Percentiles rank a stretch among this genome's conserved stretches.
Conservation (phyloP, 2,113 vertebrate species). For the Megaleporinus macrocephalus region DNA sequence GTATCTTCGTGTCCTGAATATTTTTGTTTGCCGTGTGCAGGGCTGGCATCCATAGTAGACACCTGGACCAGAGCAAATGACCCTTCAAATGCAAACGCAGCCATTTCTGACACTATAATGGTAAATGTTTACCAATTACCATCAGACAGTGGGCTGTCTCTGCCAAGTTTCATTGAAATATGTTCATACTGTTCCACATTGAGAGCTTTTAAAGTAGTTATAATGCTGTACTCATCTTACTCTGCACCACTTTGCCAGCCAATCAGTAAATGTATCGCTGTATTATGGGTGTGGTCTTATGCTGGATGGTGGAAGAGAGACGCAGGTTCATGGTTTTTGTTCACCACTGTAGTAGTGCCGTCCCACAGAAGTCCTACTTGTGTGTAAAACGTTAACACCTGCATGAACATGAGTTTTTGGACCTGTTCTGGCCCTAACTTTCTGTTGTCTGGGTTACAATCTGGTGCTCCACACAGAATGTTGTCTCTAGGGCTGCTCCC, state of each 20-base stretch:
- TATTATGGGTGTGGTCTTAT: neutral
- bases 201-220: neutral
- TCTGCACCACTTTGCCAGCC: neutral
- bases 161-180: neutral
- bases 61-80: neutral
- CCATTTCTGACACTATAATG: neutral
- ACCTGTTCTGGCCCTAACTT: slow-evolving; percentile 3
- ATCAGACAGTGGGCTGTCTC: neutral
- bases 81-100: neutral
- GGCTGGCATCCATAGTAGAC: neutral
- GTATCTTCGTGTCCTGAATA: neutral
- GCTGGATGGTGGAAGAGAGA: neutral
- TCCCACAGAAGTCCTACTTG: neutral
- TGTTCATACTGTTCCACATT: slow-evolving; percentile 1
- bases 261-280: neutral
- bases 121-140: neutral
- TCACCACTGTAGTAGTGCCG: neutral
- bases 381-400: slow-evolving; percentile 3
- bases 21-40: neutral
- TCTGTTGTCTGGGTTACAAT: neutral
- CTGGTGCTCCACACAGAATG: neutral
- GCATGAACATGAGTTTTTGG: slow-evolving; percentile 9
- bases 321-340: neutral
- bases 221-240: neutral
- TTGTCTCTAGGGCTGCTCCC: neutral